Conservation (phyloP, 2,888 invertebrate genomes). For the Meloe dianella region DNA sequence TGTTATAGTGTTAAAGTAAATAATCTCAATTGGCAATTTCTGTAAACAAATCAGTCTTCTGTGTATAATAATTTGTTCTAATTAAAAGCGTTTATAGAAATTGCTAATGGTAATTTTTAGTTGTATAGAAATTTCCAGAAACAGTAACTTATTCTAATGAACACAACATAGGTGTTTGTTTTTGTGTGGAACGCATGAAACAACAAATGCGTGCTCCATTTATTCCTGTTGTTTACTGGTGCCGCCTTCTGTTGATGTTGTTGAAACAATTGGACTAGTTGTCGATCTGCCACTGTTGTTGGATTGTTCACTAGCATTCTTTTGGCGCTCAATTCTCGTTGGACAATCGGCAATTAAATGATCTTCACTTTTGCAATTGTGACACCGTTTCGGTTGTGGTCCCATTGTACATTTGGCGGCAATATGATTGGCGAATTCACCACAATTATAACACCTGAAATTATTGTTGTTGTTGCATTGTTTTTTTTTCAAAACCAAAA, state of each 20-base stretch:
- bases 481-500: slow-evolving; percentile 13
- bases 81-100: background rate
- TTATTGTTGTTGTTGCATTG: slow-evolving; percentile 4
- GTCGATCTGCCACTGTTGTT: background rate
- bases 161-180: slow-evolving; percentile 36
- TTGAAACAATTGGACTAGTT: background rate
- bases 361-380: slow-evolving; percentile 86
- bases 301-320: slow-evolving; percentile 17
- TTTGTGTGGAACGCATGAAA: slow-evolving; percentile 21
- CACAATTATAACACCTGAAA: slow-evolving; percentile 88
- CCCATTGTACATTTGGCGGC: slow-evolving; percentile 88
- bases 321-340: slow-evolving; percentile 57
- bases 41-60: background rate
- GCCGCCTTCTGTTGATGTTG: background rate
- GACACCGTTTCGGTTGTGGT: slow-evolving; percentile 90
- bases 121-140: background rate
- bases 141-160: slow-evolving; percentile 31
- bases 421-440: slow-evolving; percentile 90
- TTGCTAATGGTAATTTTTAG: background rate
- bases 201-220: background rate
- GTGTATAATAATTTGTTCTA: background rate
- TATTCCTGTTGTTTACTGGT: background rate
- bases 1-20: background rate
- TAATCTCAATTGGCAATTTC: background rate
- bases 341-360: slow-evolving; percentile 92